phyloP scores from a whole-genome alignment of 1,140 invertebrate genomes.

The Acromyrmex echinatior region DNA sequence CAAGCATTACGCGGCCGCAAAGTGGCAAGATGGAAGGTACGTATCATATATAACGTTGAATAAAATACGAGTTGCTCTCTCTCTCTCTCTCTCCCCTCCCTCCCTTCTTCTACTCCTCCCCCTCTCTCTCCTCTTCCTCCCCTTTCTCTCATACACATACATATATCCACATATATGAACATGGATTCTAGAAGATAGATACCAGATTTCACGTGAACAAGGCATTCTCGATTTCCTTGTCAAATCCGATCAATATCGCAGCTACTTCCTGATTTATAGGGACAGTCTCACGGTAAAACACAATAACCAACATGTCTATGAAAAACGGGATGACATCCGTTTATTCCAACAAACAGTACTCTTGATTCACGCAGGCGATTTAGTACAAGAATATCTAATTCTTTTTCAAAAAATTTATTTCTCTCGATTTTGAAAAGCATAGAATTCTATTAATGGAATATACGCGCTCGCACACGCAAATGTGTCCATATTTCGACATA shows the following conservation, averaged over 20 bases:
- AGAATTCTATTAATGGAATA: constrained; percentile 21
- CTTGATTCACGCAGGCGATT: constrained; percentile 15
- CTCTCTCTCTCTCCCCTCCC: neutral
- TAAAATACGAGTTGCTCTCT: constrained; percentile 41
- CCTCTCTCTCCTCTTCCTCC: neutral
- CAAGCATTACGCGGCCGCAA: constrained; percentile 55
- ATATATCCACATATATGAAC: neutral
- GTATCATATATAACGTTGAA: constrained; percentile 59
- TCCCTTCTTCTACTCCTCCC: neutral
- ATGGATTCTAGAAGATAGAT: constrained; percentile 37
- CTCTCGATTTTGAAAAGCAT: neutral
- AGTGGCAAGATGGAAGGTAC: constrained; percentile 53
- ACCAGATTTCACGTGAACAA: constrained; percentile 49
- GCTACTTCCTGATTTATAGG: constrained; percentile 49
- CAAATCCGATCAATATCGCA: constrained; percentile 59
- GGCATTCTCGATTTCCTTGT: constrained; percentile 59
- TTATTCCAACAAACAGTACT: constrained; percentile 29
- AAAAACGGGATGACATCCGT: constrained; percentile 33
- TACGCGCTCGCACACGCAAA: neutral
- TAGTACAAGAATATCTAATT: constrained; percentile 22
- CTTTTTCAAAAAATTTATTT: constrained; percentile 19
- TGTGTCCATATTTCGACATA: constrained; percentile 14
- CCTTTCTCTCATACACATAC: neutral
- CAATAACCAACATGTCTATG: constrained; percentile 59
- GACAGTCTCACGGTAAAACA: constrained; percentile 34